Evolutionary conservation across 2,888 invertebrate species (phyloP), one percentile per base, ranked within the genome.

Genomic region (Hydropsyche betteni): DNA sequence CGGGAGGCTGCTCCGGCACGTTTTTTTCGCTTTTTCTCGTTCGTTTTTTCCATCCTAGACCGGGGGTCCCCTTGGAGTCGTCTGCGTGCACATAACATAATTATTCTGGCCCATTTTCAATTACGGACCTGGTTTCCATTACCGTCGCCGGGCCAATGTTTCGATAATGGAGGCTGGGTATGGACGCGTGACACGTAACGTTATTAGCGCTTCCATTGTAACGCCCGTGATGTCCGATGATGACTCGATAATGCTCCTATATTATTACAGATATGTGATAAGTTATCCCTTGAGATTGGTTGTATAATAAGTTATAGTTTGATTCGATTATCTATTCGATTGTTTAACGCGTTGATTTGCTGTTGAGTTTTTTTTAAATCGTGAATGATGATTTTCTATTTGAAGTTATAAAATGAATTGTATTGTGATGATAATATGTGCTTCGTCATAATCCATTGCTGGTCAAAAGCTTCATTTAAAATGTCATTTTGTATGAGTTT

Each of bases 51-150:
- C 55, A 52, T 52, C n/a, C n/a, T 52, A 12, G 52, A 12, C 10
- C n/a, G 52, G 8, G 44, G 10, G 44, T 10, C 44, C 44, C 44
- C 44, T 44, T 44, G 44, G 10, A 44, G 10, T 44, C 1, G 44
- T 44, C 44, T 44, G 44, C 44, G 44, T 44, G 10, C 44, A 33
- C 12, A 33, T 53, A 70, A 70, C 51, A 24, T 14, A 52, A 70
- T 70, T 70, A 70, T 16, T 52, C 33, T 16, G n/a, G 53, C 6
- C 72, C 58, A 61, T 58, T 71, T 72, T 58, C 72, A 72, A 55
- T 71, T 71, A 72, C 14, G 12, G 38, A 2, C 4, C 52, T 33
- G 12, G 38, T 50, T 51, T 58, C 72, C 58, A 72, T 72, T 70
- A 70, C 52, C 24, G 2, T 33, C 69, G 12, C 53, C 24, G 7